phyloP scores from a whole-genome alignment of 2,888 invertebrate species.

The Gnatocerus cornutus region DNA sequence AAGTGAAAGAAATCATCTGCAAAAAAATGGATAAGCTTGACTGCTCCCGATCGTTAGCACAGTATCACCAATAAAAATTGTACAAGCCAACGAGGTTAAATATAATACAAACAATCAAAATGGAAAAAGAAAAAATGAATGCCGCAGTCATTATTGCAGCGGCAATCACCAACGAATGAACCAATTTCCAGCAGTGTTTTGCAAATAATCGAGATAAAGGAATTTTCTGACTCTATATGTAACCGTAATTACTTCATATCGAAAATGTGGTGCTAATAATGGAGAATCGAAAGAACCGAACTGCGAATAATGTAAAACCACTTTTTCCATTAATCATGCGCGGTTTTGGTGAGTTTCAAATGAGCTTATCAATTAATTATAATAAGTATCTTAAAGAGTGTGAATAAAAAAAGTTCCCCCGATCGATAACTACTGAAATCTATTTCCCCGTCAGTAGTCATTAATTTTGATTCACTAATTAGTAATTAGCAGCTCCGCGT shows the following conservation, averaged over 20 bases:
- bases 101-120: constrained; percentile 2
- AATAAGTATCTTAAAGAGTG: no score
- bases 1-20: constrained; percentile 1
- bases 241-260: constrained; percentile 20
- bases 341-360: no score
- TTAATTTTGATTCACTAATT: no score
- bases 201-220: constrained; percentile 5
- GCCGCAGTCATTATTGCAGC: constrained; percentile 1
- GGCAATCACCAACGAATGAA: constrained; percentile 7
- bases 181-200: constrained; percentile 28
- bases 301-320: constrained; percentile 8
- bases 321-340: constrained; percentile 21
- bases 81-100: neutral
- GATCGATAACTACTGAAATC: no score
- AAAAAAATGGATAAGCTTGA: constrained; percentile 5
- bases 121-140: neutral
- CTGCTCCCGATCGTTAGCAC: constrained; percentile 5
- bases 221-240: constrained; percentile 22
- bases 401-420: no score
- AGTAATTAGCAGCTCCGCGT: no score
- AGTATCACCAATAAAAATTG: neutral
- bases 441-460: no score
- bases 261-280: constrained; percentile 7
- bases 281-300: constrained; percentile 13
- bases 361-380: no score